These are phyloP conservation scores for Stercorarius parasiticus DNA, from an alignment of 2,113 vertebrate genomes.

Conservation along the genomic window DNA sequence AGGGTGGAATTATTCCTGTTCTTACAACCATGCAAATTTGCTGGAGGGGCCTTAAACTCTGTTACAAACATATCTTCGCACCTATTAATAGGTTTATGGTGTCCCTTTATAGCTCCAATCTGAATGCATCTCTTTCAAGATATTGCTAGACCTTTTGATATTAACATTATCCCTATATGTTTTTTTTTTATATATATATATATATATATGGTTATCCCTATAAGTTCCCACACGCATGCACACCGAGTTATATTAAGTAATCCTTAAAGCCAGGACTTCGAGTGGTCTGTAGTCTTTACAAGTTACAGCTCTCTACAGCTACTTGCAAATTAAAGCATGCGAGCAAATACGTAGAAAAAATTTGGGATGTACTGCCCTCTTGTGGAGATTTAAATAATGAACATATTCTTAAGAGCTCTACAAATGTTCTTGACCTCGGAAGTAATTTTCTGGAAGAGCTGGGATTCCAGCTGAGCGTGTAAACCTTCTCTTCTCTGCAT, in stretches of 20 bases:
- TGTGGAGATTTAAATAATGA: background rate
- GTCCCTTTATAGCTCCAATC: background rate
- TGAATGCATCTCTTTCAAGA: background rate
- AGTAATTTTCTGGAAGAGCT: background rate
- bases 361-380: constrained; percentile 8
- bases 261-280: background rate
- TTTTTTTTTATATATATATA: too few relatives aligned
- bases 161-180: background rate
- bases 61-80: background rate
- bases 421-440: background rate
- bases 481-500: background rate
- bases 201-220: background rate
- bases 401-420: background rate
- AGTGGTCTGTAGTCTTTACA: background rate
- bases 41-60: background rate
- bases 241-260: background rate
- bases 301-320: background rate
- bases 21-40: background rate
- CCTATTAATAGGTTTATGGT: background rate
- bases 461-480: background rate
- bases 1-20: background rate
- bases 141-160: background rate
- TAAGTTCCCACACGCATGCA: background rate
- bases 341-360: rapidly evolving
- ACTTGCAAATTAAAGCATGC: rapidly evolving